Percentiles rank a stretch among this genome's conserved stretches.
Conservation (phyloP, 2,113 vertebrate species). For the Orycteropus afer region DNA sequence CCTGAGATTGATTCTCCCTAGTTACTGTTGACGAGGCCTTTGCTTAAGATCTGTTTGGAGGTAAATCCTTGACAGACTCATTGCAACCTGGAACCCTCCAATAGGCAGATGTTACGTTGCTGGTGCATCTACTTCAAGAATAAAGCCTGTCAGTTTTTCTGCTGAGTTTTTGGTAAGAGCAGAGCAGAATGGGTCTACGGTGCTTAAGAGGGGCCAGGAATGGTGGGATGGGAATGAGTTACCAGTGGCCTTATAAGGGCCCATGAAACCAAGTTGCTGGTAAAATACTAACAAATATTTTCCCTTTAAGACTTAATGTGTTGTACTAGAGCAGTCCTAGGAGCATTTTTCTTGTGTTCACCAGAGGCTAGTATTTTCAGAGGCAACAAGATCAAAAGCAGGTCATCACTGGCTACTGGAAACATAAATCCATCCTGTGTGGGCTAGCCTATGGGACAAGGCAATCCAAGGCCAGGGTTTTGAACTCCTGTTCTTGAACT, state of each 20-base stretch:
- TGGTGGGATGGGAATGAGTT: constrained; percentile 11
- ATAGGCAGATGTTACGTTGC: not conserved
- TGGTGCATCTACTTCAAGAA: not conserved
- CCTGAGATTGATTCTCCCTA: not conserved
- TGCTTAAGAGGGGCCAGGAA: not conserved
- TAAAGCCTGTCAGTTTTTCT: constrained; percentile 13
- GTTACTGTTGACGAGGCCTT: not conserved
- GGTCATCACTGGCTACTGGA: constrained; percentile 30
- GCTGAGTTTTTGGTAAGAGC: constrained; percentile 31
- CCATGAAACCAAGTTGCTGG: not conserved
- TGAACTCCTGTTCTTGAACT: constrained; percentile 43
- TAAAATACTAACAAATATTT: constrained; percentile 45
- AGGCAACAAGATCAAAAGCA: constrained; percentile 64
- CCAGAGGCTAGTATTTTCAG: constrained; percentile 51
- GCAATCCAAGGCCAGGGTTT: not conserved
- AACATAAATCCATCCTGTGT: constrained; percentile 56
- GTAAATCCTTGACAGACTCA: constrained; percentile 16
- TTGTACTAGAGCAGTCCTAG: constrained; percentile 59
- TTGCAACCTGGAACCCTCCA: not conserved
- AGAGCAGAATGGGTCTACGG: not conserved
- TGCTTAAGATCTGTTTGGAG: not conserved
- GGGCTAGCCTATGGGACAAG: constrained; percentile 29
- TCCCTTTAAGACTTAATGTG: not conserved
- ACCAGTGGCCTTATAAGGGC: constrained; percentile 3
- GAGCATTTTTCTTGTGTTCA: constrained; percentile 46